Base-by-base conservation (phyloP, 1,140 invertebrate genomes). In the Goniozus legneri region DNA sequence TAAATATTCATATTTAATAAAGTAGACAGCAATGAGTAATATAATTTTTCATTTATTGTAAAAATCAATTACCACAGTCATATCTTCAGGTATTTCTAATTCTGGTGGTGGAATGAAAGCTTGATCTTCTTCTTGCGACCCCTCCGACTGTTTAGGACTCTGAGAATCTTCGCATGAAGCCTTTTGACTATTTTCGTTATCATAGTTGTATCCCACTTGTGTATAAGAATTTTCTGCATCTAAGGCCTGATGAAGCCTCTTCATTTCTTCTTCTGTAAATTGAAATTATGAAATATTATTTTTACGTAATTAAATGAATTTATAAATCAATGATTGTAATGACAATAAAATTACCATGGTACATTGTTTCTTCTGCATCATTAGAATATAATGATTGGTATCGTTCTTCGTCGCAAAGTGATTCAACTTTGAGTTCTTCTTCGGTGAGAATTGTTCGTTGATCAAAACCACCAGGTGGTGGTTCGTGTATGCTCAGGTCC, bases 351-450 rank as follows among this genome's bases (percentile, higher is more conserved):
- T 74, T 71, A 89, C 87, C 89, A 83, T 91, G 88, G 64, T 90
- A 89, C 72, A 90, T 79, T 44, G 85, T 82, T 62, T 91, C 87
- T 65, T 93, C 90, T 56, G 86, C 85, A 65, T 92, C 88, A 76
- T 94, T 91, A 48, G 87, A 88, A 60, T 88, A 84, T 1, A 97
- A 78, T 18, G 91, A 91, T 34, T 87, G 74, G 76, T 94, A 97
- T 20, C 93, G 76, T 78, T 97, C 93, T 64, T 92, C 87, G 69
- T 96, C 93, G 69, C 90, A 93, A 13, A 92, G 71, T 59, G 87
- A 85, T 70, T 96, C 92, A 44, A 91, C 80, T 67, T 87, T 84
- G 52, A 83, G 77, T 75, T 96, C 92, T 33, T 86, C 84, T 52
- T 87, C 84, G 36, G 83, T 87, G 12, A 95, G 76, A 39, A 84